A percentile compares a stretch with the other conserved stretches of the same genome.
phyloP scores from a whole-genome alignment of 2,888 invertebrate species.

The Cacoxenus indagator region DNA sequence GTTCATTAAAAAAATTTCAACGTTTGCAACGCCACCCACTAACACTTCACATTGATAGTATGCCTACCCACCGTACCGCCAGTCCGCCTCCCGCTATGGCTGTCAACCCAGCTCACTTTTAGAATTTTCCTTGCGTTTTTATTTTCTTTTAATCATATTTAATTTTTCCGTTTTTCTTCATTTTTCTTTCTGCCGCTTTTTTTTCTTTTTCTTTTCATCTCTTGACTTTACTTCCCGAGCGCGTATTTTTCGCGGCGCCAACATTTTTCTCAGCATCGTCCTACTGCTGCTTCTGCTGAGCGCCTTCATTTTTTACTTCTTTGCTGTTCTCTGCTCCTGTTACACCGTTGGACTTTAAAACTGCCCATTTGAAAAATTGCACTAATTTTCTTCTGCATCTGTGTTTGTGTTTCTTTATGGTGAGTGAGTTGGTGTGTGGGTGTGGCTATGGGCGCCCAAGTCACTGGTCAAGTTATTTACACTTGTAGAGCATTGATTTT shows the following conservation, averaged over 20 bases:
- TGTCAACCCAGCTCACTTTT: not conserved
- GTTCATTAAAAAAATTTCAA: not conserved
- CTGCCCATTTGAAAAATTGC: constrained; percentile 46
- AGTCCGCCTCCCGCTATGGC: not conserved
- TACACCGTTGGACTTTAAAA: constrained; percentile 48
- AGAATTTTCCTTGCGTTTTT: constrained; percentile 2
- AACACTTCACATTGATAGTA: no score
- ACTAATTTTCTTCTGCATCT: not conserved
- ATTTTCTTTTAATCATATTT: constrained; percentile 21
- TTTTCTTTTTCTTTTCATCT: constrained; percentile 26
- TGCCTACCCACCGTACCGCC: not conserved
- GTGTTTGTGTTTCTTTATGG: not conserved
- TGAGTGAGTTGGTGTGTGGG: not conserved
- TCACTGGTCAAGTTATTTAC: constrained; percentile 57
- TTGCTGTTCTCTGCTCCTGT: constrained; percentile 57
- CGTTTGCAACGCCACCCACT: not conserved
- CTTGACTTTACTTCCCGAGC: constrained; percentile 26
- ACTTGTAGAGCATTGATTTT: constrained; percentile 60
- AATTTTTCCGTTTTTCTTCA: constrained; percentile 37
- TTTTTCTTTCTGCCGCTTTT: constrained; percentile 28
- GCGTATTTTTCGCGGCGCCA: constrained; percentile 28
- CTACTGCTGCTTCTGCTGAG: constrained; percentile 9
- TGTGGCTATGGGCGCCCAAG: constrained; percentile 11
- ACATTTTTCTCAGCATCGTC: constrained; percentile 36
- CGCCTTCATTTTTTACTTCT: constrained; percentile 20